Evolutionary conservation across 2,113 vertebrate species (phyloP), one percentile per base, ranked within the genome.

Genomic region (Corydoras sp.): DNA sequence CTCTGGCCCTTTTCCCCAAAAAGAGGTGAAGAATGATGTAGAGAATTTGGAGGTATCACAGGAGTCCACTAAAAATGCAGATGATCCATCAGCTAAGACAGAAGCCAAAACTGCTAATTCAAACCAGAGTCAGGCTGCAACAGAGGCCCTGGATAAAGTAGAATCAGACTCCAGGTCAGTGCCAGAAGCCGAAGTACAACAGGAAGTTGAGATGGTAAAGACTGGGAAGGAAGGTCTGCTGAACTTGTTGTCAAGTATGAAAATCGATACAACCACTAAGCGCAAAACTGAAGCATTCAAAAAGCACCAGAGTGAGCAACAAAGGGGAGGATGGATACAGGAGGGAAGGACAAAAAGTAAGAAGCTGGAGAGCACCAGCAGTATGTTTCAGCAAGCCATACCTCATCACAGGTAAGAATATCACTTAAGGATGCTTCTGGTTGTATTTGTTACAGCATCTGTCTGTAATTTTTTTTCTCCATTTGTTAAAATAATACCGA

Each of bases 221-320:
- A 81, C 67, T 10, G 82, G 77, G 0, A 96, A 93, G 76, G 82
- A 92, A 75, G 82, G 78, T 73, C 84, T 97, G 55, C 69, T 94
- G 59, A 79, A 85, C 9, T 78, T 97, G 48, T 89, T 99, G 35
- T 86, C 89, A 69, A 68, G 58, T 64, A 98, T 97, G 95, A 95
- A 92, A 74, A 89, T 97, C 49, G 91, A 96, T 66, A 83, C 92
- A 65, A 94, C 84, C 30, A 87, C 79, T 77, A 91, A 85, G 79
- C 88, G 76, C 58, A 92, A 82, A 43, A 75, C 89, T 2, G 83
- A 82, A 65, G 53, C 58, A 0, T 3, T 82, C 24, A 91, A 86
- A 68, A 18, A n/a, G 8, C 81, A 30, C 11, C 82, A 81, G 24
- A 62, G 2, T 10, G 79, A 71, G 74, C 79, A 83, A 1, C 74